A percentile compares a stretch with the other conserved stretches of the same genome.
These are phyloP conservation scores for Atrichornis clamosus DNA, from an alignment of 2,113 vertebrate genomes.

Conservation along the genomic window DNA sequence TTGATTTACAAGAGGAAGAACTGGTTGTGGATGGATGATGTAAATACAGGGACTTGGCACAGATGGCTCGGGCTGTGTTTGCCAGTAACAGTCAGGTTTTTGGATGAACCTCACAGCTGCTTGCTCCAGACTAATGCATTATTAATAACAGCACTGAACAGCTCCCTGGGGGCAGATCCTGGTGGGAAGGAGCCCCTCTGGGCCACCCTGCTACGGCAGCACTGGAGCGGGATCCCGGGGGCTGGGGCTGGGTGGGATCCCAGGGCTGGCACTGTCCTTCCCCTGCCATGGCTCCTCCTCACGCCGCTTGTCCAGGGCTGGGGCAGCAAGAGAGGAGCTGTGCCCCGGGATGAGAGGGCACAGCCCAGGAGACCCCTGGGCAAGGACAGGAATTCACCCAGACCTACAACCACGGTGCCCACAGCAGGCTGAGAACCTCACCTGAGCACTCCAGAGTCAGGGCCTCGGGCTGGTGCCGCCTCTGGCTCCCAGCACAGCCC, in stretches of 20 bases:
- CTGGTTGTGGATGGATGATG: background rate
- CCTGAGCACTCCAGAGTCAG: too few species aligned
- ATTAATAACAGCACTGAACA: background rate
- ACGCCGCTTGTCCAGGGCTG: fast-evolving
- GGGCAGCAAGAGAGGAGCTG: fast-evolving
- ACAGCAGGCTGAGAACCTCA: fast-evolving
- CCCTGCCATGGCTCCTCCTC: fast-evolving
- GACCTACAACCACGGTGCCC: background rate
- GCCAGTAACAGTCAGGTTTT: background rate
- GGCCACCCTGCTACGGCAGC: background rate
- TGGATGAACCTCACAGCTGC: background rate
- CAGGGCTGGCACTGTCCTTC: fast-evolving
- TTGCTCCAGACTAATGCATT: background rate
- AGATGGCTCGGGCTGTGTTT: background rate
- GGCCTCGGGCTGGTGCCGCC: too few species aligned
- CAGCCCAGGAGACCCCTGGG: background rate
- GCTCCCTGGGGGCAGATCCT: fast-evolving
- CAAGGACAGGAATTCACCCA: background rate
- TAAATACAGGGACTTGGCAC: background rate
- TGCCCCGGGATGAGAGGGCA: too few species aligned
- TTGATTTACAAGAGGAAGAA: background rate
- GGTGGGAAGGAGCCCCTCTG: fast-evolving
- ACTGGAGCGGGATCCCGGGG: background rate
- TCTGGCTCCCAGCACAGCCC: too few species aligned
- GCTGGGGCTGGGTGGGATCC: background rate